A percentile compares a stretch with the other conserved stretches of the same genome.
Conservation (phyloP, 53 echinoderm and acorn worm species). For the Zoroaster sp. region DNA sequence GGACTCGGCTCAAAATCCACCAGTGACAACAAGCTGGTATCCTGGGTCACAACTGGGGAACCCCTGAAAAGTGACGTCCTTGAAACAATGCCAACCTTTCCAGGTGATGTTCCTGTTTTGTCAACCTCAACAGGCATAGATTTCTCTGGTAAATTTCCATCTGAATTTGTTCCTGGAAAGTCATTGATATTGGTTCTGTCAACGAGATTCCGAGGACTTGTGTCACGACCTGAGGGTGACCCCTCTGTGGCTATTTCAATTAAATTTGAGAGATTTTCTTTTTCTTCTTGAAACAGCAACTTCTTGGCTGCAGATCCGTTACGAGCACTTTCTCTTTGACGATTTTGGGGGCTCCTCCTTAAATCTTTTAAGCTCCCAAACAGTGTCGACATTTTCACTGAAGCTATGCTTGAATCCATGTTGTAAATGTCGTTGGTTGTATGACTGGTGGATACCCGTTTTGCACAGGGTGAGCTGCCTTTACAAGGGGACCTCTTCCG, state of each 20-base stretch:
- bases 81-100: background rate
- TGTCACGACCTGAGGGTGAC: background rate
- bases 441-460: slow-evolving; percentile 47
- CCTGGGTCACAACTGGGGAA: background rate
- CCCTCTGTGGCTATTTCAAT: background rate
- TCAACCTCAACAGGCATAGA: background rate
- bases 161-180: background rate
- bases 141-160: background rate
- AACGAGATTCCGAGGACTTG: background rate
- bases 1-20: background rate
- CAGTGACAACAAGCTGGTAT: background rate
- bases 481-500: slow-evolving; percentile 69
- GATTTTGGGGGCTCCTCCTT: background rate
- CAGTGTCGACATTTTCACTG: background rate
- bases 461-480: slow-evolving; percentile 80
- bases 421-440: background rate
- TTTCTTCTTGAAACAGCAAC: slow-evolving; percentile 2
- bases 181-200: background rate
- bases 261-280: background rate
- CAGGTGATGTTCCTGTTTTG: background rate
- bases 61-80: background rate
- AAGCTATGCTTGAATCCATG: background rate
- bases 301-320: background rate
- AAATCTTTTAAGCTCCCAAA: background rate
- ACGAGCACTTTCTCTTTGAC: background rate